A percentile compares a stretch with the other conserved stretches of the same genome.
phyloP scores from a whole-genome alignment of 2,113 vertebrate species.

The Lathamus discolor region DNA sequence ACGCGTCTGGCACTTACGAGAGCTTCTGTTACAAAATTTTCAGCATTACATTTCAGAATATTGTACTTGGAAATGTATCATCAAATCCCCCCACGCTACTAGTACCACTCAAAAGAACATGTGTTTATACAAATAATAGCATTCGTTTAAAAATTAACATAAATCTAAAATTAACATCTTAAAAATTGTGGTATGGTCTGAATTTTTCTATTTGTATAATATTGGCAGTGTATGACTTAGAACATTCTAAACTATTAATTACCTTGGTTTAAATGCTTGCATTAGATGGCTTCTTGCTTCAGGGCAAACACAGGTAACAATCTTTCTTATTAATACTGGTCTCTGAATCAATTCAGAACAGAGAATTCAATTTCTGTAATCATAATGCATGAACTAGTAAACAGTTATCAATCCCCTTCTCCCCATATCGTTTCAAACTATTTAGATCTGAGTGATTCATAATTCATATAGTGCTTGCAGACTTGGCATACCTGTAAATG shows the following conservation, averaged over 20 bases:
- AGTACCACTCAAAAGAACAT: neutral
- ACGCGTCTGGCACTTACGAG: rapidly evolving
- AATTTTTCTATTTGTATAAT: neutral
- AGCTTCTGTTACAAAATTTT: neutral
- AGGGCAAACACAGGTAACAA: neutral
- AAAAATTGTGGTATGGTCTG: neutral
- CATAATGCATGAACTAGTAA: neutral
- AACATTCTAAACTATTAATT: neutral
- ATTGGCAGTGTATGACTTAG: neutral
- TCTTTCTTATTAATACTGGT: neutral
- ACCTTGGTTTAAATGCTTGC: neutral
- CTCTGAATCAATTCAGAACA: neutral
- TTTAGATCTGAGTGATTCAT: neutral
- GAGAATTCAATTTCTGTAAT: neutral
- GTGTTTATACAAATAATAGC: neutral
- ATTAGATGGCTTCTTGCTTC: neutral
- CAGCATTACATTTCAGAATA: neutral
- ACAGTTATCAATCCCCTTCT: neutral
- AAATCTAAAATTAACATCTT: neutral
- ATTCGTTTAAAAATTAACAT: neutral
- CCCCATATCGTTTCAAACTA: neutral
- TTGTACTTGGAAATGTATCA: no score
- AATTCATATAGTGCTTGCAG: neutral
- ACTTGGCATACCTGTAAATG: neutral
- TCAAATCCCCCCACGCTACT: neutral